These are phyloP conservation scores for Brachyhypopomus occidentalis DNA, from an alignment of 2,113 vertebrate genomes.

Conservation along the genomic window DNA sequence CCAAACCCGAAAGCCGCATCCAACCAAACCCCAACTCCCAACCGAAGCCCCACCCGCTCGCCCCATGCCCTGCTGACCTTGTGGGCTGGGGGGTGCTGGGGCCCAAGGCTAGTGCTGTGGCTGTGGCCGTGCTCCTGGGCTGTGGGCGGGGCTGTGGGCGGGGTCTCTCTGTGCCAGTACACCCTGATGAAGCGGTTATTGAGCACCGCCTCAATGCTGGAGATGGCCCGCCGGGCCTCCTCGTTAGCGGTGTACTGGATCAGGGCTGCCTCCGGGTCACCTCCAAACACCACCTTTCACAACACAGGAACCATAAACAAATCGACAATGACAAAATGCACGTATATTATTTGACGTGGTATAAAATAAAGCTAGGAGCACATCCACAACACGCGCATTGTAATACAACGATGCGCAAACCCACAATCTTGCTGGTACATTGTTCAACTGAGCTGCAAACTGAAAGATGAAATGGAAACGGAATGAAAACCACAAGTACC, in stretches of 20 bases:
- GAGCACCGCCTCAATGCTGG: slow-evolving; percentile 91
- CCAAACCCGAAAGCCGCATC: too few species aligned
- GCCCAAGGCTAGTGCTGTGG: slow-evolving; percentile 59
- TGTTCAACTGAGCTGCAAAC: too few species aligned
- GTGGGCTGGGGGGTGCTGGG: slow-evolving; percentile 69
- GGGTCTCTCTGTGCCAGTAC: slow-evolving; percentile 89
- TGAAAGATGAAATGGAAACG: too few species aligned
- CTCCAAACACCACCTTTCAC: slow-evolving; percentile 90
- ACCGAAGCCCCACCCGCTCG: background rate
- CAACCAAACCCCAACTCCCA: too few species aligned
- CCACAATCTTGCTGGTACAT: too few species aligned
- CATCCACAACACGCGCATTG: background rate
- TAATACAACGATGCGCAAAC: too few species aligned
- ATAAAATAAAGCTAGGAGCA: too few species aligned
- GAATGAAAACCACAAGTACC: slow-evolving; percentile 67
- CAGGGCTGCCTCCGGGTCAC: slow-evolving; percentile 90
- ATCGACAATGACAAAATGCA: too few species aligned
- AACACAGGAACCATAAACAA: slow-evolving; percentile 21
- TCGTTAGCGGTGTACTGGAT: slow-evolving; percentile 93
- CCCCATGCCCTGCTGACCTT: slow-evolving; percentile 58
- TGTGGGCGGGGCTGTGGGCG: slow-evolving; percentile 62
- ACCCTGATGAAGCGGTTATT: slow-evolving; percentile 96
- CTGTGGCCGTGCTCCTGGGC: slow-evolving; percentile 72
- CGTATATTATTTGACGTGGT: too few species aligned
- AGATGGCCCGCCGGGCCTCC: slow-evolving; percentile 91